Percentiles rank a stretch among this genome's conserved stretches.
These are phyloP conservation scores for Anastrepha ludens DNA, from an alignment of 1,140 invertebrate genomes.

Conservation along the genomic window DNA sequence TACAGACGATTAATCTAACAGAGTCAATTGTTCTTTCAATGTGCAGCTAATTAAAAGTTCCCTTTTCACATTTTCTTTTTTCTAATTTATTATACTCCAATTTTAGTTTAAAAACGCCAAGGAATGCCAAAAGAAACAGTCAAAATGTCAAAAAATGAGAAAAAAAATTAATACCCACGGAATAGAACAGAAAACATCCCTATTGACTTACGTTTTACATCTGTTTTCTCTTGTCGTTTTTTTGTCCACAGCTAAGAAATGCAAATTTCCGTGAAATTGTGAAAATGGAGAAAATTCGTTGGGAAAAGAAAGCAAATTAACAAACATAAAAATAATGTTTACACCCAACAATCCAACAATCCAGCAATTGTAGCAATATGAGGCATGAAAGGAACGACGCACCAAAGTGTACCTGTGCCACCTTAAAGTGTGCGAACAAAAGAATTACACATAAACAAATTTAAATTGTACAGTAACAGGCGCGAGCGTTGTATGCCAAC, in stretches of 20 bases:
- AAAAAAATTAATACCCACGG: not conserved
- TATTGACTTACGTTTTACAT: not conserved
- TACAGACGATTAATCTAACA: slow-evolving; percentile 53
- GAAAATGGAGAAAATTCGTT: slow-evolving; percentile 22
- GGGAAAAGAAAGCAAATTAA: slow-evolving; percentile 53
- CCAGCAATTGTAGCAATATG: slow-evolving; percentile 4
- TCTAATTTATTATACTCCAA: slow-evolving; percentile 53
- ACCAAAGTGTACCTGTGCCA: not conserved
- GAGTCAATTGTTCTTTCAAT: slow-evolving; percentile 52
- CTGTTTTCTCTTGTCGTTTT: not conserved
- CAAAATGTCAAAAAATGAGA: not conserved
- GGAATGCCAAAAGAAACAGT: slow-evolving; percentile 8
- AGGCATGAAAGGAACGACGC: slow-evolving; percentile 33
- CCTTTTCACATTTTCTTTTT: slow-evolving; percentile 33
- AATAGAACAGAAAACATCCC: slow-evolving; percentile 15
- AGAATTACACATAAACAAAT: not conserved
- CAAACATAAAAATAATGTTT: slow-evolving; percentile 54
- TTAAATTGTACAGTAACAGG: not conserved
- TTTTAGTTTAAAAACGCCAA: slow-evolving; percentile 37
- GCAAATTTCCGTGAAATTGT: slow-evolving; percentile 55
- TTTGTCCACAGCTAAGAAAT: slow-evolving; percentile 1
- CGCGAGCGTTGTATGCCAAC: not conserved
- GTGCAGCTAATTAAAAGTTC: slow-evolving; percentile 54
- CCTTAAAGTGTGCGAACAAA: slow-evolving; percentile 36
- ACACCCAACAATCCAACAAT: slow-evolving; percentile 53